Evolutionary conservation across 1,140 invertebrate species (phyloP).

Genomic region (Neoseiulus cucumeris): DNA sequence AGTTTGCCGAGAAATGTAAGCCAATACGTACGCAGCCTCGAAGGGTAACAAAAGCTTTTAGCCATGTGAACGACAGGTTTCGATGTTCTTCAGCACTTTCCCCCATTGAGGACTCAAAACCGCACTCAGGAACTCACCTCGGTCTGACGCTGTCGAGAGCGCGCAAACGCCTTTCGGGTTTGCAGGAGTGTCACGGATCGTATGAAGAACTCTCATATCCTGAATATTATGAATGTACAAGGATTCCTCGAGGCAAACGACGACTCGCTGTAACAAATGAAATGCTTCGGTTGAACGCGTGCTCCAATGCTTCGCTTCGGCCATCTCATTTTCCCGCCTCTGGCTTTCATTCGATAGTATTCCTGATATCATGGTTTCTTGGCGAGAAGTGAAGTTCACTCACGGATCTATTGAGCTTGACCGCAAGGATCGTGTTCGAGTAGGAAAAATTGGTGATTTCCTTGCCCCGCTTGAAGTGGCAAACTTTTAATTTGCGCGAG

Average conservation of each 20-base stretch:
- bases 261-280: constrained; percentile 47
- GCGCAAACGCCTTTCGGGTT: constrained; percentile 82
- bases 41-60: too few relatives aligned
- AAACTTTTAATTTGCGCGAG: constrained; percentile 81
- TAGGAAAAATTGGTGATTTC: constrained; percentile 99
- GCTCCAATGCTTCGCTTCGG: not conserved
- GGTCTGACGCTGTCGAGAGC: constrained; percentile 39
- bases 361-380: not conserved
- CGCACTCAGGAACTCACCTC: too few relatives aligned
- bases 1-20: constrained; percentile 25
- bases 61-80: too few relatives aligned
- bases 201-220: constrained; percentile 96
- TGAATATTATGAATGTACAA: constrained; percentile 96
- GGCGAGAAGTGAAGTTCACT: constrained; percentile 26
- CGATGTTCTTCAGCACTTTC: too few relatives aligned
- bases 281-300: not conserved
- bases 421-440: constrained; percentile 84
- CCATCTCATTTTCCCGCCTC: not conserved
- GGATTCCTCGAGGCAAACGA: constrained; percentile 92
- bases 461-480: constrained; percentile 92
- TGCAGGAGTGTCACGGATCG: constrained; percentile 87
- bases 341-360: constrained; percentile 9
- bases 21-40: too few relatives aligned
- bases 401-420: constrained; percentile 86
- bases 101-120: too few relatives aligned